Evolutionary conservation across 1,140 invertebrate species (phyloP), one percentile per base, ranked within the genome.

Genomic region (Monomorium pharaonis): DNA sequence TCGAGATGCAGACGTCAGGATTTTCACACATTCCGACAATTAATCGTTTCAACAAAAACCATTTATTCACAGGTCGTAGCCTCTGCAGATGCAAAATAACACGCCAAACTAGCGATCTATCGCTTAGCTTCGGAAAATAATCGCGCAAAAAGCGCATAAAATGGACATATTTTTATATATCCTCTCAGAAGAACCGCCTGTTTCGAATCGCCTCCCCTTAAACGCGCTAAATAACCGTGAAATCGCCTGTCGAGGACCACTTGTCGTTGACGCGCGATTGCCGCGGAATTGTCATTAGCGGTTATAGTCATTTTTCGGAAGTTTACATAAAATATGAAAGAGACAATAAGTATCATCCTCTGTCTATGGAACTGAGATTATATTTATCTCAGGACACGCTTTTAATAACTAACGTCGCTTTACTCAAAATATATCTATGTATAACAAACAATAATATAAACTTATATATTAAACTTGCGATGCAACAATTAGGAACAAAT

Each of bases 41-140:
- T 72, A 47, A 83, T 83, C 78, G 27, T 83, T 83, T 83, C 78
- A 83, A 83, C 78, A 83, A 83, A 83, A 83, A 83, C 67, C 78
- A 83, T 83, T 83, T 83, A 83, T 83, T 83, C 78, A 83, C 78
- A 83, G 37, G 51, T 83, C 67, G 54, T 83, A 83, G 78, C 78
- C 78, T 83, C 78, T 83, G 78, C 78, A 27, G 54, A 74, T 83
- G 78, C 78, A 83, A 83, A 83, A 83, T 83, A 83, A 83, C 67
- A 83, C 65, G 78, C 78, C 78, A 83, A 83, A 83, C 78, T 83
- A 83, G 78, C 78, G 78, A 74, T 83, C 67, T 83, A 83, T 83
- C 78, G 67, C 37, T 83, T 72, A 83, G 67, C 78, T 83, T 83
- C 78, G 78, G 67, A 83, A 83, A 83, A 83, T 72, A 83, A 74